These are phyloP conservation scores for Pygathrix nemaeus DNA, from an alignment of 2,113 vertebrate species.

Conservation along the genomic window DNA sequence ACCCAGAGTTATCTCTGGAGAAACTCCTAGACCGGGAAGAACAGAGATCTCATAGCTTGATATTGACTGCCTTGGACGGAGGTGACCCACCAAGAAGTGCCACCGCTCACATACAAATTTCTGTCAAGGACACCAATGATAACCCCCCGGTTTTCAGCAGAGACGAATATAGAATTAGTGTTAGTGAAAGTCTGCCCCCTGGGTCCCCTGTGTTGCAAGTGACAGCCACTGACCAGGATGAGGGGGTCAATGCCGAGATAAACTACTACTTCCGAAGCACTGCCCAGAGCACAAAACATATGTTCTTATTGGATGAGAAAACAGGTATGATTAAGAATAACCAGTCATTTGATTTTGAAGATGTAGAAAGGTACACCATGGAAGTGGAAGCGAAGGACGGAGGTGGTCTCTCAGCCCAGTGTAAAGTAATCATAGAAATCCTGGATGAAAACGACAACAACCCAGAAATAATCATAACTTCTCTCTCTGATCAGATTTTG, in stretches of 20 bases:
- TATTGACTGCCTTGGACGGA: slow-evolving; percentile 79
- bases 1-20: slow-evolving; percentile 73
- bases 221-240: slow-evolving; percentile 86
- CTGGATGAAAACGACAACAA: slow-evolving; percentile 82
- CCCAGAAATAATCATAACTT: slow-evolving; percentile 76
- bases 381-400: slow-evolving; percentile 79
- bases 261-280: slow-evolving; percentile 83
- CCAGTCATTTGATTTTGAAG: slow-evolving; percentile 66
- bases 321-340: slow-evolving; percentile 52
- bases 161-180: slow-evolving; percentile 56
- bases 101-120: slow-evolving; percentile 64
- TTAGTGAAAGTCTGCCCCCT: slow-evolving; percentile 57
- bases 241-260: slow-evolving; percentile 84
- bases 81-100: slow-evolving; percentile 71
- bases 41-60: slow-evolving; percentile 59
- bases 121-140: slow-evolving; percentile 81
- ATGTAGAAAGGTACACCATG: slow-evolving; percentile 54
- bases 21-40: slow-evolving; percentile 82
- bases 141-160: slow-evolving; percentile 77
- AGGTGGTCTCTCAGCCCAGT: slow-evolving; percentile 68
- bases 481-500: slow-evolving; percentile 67
- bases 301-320: slow-evolving; percentile 58
- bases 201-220: slow-evolving; percentile 67
- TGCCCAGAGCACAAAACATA: slow-evolving; percentile 53
- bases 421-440: slow-evolving; percentile 76